Evolutionary conservation across 2,888 invertebrate genomes (phyloP).

Genomic region (Andrena haemorrhoa): DNA sequence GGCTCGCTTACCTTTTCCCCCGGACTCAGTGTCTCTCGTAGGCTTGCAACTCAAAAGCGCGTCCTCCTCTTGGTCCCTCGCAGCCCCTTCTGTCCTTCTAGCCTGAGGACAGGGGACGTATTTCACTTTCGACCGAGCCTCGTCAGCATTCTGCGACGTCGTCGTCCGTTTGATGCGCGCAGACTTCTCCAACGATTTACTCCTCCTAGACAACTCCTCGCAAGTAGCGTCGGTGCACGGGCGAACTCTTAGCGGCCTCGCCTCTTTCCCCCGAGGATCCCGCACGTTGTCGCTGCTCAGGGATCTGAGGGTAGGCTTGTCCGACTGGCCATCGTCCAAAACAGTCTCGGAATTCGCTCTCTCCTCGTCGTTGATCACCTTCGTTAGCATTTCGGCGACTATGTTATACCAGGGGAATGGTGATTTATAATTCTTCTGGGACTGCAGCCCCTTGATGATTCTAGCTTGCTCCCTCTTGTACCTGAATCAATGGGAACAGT

Average conservation of each 20-base stretch:
- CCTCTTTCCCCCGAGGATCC: neutral
- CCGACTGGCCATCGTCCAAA: neutral
- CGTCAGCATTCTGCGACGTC: neutral
- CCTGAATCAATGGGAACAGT: slow-evolving; percentile 43
- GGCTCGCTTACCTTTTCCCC: slow-evolving; percentile 31
- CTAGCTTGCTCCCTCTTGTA: slow-evolving; percentile 69
- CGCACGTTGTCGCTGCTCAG: slow-evolving; percentile 33
- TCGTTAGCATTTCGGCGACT: slow-evolving; percentile 70
- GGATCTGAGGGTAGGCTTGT: slow-evolving; percentile 15
- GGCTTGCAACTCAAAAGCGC: neutral
- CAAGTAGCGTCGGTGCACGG: slow-evolving; percentile 3
- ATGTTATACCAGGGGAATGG: slow-evolving; percentile 70
- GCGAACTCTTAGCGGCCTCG: neutral
- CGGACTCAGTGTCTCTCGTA: slow-evolving; percentile 28
- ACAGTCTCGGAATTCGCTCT: neutral
- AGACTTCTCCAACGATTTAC: slow-evolving; percentile 23
- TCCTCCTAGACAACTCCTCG: slow-evolving; percentile 14
- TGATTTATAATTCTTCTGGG: slow-evolving; percentile 64
- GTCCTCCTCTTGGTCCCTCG: neutral
- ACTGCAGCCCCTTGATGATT: slow-evolving; percentile 60
- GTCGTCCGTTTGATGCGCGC: neutral
- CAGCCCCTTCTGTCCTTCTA: neutral
- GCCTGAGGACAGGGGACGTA: slow-evolving; percentile 28
- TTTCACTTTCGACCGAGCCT: slow-evolving; percentile 9
- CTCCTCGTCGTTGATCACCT: slow-evolving; percentile 66